Evolutionary conservation across 2,113 vertebrate species (phyloP), one percentile per base, ranked within the genome.

Genomic region (Pteronura brasiliensis): DNA sequence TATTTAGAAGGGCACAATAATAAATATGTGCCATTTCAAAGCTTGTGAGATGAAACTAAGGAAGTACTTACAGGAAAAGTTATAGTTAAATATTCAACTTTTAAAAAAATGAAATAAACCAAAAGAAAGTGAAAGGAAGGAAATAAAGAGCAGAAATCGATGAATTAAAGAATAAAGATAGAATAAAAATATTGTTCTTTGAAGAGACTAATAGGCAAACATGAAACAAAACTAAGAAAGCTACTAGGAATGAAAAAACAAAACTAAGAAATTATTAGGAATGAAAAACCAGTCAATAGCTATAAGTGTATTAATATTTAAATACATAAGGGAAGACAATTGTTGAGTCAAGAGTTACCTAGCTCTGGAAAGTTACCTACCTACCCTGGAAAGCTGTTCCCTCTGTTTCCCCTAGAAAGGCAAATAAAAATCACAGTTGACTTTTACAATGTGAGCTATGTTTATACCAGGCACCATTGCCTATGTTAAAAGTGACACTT

Each of bases 221-320:
- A 44, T 71, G 34, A 91, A 96, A 23, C 57, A 86, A 94, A 95
- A 92, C 12, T 92, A 85, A 90, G 44, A 82, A 59, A 81, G 71
- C 42, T 31, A 81, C 29, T 89, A 80, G 13, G 36, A 90, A 31
- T 55, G 25, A 93, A 69, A 90, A 91, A 95, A 92, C 12, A 90
- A 91, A 95, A 89, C 12, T 92, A 80, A 90, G 44, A 82, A 59
- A 15, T 17, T n/a, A n/a, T 79, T 89, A 80, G 13, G 36, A 90
- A n/a, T 61, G 25, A 93, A 69, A 90, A 61, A 44, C 31, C 61
- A 63, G 17, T 71, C 14, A 29, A 34, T 63, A 76, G 10, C 31
- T 59, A 29, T 17, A 15, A 23, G 34, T 86, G 4, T 20, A 81
- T 55, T 89, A 34, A 67, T 61, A 88, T 29, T 55, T 88, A 21